Percentiles rank a stretch among this genome's conserved stretches.
Evolutionary conservation across 2,888 invertebrate genomes (phyloP).

Genomic region (Tuta absoluta): DNA sequence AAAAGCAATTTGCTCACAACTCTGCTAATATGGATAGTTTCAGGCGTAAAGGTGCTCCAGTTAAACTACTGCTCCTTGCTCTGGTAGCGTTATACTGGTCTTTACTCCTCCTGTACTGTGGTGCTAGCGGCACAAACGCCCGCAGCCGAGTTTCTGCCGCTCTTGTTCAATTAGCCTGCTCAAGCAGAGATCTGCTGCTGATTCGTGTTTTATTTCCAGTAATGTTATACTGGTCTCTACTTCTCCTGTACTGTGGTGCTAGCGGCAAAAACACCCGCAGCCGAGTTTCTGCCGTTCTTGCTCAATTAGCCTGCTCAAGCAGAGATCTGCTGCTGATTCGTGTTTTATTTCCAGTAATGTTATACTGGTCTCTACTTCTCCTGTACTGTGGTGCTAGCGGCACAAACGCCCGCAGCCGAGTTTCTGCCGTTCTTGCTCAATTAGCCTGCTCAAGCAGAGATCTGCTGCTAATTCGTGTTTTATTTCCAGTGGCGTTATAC

Average conservation of each 20-base stretch:
- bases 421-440: conserved; percentile 8
- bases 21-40: too few species aligned
- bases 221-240: background rate
- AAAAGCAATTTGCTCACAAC: too few species aligned
- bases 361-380: background rate
- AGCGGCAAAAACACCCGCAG: background rate
- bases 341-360: background rate
- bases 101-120: background rate
- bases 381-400: background rate
- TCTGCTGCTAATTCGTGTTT: background rate
- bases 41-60: too few species aligned
- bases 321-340: background rate
- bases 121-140: background rate
- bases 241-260: background rate
- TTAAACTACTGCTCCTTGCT: too few species aligned
- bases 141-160: background rate
- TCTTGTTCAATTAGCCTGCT: conserved; percentile 5
- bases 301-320: conserved; percentile 5
- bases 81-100: background rate
- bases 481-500: background rate
- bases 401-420: background rate
- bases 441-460: background rate
- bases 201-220: background rate
- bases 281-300: background rate
- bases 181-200: background rate